Conservation (phyloP, 2,797 vertebrate species). For the Knipowitschia caucasica region DNA sequence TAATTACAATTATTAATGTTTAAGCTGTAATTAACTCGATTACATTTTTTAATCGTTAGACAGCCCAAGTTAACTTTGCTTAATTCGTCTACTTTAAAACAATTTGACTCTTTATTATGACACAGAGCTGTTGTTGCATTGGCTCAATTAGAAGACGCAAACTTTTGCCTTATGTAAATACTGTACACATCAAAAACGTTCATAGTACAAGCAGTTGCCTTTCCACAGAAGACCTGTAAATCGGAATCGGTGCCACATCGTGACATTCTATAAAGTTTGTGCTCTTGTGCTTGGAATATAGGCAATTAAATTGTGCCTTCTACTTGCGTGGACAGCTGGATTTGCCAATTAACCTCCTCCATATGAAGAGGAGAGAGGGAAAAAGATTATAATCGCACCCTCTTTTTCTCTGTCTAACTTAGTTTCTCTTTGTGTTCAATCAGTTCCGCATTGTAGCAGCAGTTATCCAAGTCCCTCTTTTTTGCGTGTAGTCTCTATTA, state of each 20-base stretch:
- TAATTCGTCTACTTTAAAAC: no score
- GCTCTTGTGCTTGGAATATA: conserved; percentile 49
- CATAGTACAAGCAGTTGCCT: no score
- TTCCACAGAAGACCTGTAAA: neutral
- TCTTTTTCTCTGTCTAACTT: conserved; percentile 25
- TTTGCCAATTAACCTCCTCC: conserved; percentile 67
- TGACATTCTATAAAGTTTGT: conserved; percentile 54
- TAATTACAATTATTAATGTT: no score
- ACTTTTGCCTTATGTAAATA: no score
- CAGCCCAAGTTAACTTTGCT: no score
- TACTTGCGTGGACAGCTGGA: conserved; percentile 49
- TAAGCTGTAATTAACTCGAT: no score
- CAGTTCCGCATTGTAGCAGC: conserved; percentile 42
- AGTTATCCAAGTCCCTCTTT: conserved; percentile 27
- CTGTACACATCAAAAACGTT: no score
- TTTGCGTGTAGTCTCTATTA: conserved; percentile 42
- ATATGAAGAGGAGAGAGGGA: conserved; percentile 24
- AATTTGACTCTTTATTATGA: no score
- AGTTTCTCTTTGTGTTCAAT: conserved; percentile 34
- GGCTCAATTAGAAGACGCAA: no score
- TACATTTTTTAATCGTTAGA: no score
- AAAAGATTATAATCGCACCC: conserved; percentile 44
- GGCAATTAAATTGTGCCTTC: conserved; percentile 66
- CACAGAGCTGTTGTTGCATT: no score
- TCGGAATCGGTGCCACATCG: conserved; percentile 30